Evolutionary conservation across 2,888 invertebrate species (phyloP).

Genomic region (Drosophila hawaiiensis): DNA sequence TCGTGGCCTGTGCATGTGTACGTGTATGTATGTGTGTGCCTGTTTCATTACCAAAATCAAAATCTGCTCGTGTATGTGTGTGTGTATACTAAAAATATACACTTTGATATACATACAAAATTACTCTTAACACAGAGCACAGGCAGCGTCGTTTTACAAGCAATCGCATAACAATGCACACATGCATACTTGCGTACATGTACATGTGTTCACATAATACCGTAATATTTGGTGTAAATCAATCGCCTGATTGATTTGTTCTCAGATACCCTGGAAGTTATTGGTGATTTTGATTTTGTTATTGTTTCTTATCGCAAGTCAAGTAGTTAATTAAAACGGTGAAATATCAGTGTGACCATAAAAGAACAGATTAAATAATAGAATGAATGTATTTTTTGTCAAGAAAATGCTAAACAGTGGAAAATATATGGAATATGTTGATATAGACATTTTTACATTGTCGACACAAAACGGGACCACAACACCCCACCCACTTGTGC

Average conservation of each 20-base stretch:
- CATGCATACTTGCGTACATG: neutral
- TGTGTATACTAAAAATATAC: constrained; percentile 59
- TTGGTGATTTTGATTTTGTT: neutral
- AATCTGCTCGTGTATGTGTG: constrained; percentile 22
- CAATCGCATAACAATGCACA: constrained; percentile 1
- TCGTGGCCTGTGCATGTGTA: neutral
- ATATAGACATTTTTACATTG: neutral
- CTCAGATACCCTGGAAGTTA: neutral
- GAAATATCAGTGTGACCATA: neutral
- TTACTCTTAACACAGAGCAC: constrained; percentile 12
- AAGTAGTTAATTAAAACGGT: neutral
- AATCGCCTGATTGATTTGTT: neutral
- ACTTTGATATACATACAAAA: constrained; percentile 43
- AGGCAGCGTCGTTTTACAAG: neutral
- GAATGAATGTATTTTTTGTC: neutral
- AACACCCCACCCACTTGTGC: constrained; percentile 2
- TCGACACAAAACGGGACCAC: constrained; percentile 11
- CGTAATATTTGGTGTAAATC: neutral
- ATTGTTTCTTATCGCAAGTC: neutral
- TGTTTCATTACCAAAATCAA: constrained; percentile 69
- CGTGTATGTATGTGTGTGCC: constrained; percentile 10
- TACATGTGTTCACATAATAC: constrained; percentile 5
- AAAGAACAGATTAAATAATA: neutral
- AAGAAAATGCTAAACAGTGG: neutral
- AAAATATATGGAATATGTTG: neutral